Conservation (phyloP, 2,113 vertebrate species). For the Embiotoca jacksoni region DNA sequence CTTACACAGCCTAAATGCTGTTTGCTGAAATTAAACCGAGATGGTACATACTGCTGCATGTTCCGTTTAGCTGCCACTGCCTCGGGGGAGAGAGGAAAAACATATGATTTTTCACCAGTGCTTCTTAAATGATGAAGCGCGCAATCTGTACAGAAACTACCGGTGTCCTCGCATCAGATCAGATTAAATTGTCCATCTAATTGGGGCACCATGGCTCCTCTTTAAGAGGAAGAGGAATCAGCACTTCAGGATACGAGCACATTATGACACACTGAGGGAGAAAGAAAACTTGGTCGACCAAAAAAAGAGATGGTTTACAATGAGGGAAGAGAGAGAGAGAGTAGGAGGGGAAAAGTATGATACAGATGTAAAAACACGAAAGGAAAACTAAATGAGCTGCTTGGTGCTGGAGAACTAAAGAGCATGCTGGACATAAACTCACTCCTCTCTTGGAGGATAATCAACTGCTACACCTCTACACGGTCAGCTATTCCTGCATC, state of each 20-base stretch:
- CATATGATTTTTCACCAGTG: conserved; percentile 74
- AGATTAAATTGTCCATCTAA: conserved; percentile 78
- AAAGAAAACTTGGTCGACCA: background rate
- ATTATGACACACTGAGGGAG: background rate
- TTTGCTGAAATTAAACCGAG: conserved; percentile 66
- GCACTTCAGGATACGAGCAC: conserved; percentile 11
- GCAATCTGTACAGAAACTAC: conserved; percentile 58
- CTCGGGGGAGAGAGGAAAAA: conserved; percentile 30
- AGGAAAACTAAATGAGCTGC: background rate
- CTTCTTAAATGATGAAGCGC: conserved; percentile 77
- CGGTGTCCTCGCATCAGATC: conserved; percentile 49
- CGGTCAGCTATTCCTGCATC: conserved; percentile 37
- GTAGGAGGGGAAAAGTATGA: background rate
- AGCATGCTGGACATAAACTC: conserved; percentile 41
- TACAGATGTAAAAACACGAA: conserved; percentile 7
- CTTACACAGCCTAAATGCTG: conserved; percentile 57
- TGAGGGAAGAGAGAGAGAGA: background rate
- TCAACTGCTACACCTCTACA: conserved; percentile 31
- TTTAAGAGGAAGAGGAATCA: conserved; percentile 45
- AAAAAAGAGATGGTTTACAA: background rate
- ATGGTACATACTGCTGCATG: conserved; percentile 37
- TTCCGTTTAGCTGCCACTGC: conserved; percentile 42
- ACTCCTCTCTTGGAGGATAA: background rate
- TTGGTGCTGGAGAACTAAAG: background rate
- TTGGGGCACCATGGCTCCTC: conserved; percentile 55